phyloP scores from a whole-genome alignment of 2,797 vertebrate genomes.

The Enteromius afrohamiltoni region DNA sequence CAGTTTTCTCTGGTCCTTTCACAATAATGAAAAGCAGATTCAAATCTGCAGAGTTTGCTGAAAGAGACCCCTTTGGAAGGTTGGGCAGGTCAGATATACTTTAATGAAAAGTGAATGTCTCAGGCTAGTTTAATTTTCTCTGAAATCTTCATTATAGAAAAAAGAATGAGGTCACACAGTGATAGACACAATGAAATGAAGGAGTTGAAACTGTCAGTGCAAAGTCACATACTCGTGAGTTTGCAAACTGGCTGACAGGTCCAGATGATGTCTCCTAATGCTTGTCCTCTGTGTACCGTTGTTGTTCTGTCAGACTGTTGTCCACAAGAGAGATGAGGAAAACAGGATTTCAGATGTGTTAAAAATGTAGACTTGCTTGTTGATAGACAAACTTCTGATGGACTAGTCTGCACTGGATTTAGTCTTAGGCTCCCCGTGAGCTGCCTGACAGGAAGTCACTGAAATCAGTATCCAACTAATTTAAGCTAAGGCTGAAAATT shows the following conservation, averaged over 20 bases:
- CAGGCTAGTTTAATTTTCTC: conserved; percentile 2
- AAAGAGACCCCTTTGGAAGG: conserved; percentile 3
- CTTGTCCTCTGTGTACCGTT: not conserved
- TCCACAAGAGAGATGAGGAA: conserved; percentile 20
- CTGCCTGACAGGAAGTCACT: not conserved
- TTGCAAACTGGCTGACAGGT: conserved; percentile 32
- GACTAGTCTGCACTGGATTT: not conserved
- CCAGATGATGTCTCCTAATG: conserved; percentile 23
- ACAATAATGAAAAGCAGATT: conserved; percentile 63
- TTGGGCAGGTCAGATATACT: not conserved
- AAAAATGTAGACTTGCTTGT: conserved; percentile 10
- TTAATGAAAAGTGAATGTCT: conserved; percentile 21
- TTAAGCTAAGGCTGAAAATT: not conserved
- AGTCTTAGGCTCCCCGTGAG: not conserved
- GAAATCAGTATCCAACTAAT: not conserved
- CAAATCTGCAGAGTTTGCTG: conserved; percentile 49
- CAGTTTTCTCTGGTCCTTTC: conserved; percentile 64
- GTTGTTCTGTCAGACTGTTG: conserved; percentile 34
- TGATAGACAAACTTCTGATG: not conserved
- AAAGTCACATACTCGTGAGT: not conserved
- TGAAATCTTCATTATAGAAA: conserved; percentile 2
- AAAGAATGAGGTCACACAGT: not conserved
- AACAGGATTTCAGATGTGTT: conserved; percentile 2
- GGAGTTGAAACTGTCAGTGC: not conserved
- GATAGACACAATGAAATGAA: not conserved